Evolutionary conservation across 2,113 vertebrate genomes (phyloP).

Genomic region (Chaenocephalus aceratus): DNA sequence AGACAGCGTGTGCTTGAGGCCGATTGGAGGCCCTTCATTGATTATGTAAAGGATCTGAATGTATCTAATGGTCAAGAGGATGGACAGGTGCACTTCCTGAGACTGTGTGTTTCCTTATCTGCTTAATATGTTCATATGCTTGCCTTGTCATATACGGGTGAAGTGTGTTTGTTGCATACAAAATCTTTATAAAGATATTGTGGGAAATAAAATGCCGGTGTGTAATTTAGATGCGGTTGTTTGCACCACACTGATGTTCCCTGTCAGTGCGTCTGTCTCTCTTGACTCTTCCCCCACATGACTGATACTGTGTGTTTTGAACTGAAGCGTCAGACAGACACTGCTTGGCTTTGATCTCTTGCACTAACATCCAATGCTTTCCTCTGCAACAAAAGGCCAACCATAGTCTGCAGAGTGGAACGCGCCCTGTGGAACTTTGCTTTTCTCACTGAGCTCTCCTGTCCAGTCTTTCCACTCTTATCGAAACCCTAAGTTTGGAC

Average conservation of each 20-base stretch:
- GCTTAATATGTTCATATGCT: too few relatives aligned
- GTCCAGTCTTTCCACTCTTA: too few relatives aligned
- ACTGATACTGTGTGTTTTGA: not conserved
- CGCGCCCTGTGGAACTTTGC: not conserved
- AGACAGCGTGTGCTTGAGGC: too few relatives aligned
- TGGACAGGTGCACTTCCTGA: too few relatives aligned
- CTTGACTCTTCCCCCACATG: not conserved
- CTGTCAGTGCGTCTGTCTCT: not conserved
- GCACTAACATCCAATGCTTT: not conserved
- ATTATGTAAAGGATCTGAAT: too few relatives aligned
- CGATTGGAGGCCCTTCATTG: too few relatives aligned
- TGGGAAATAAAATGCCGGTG: too few relatives aligned
- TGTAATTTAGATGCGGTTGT: not conserved
- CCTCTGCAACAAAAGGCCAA: conserved; percentile 12
- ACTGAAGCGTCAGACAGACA: not conserved
- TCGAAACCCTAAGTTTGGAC: not conserved
- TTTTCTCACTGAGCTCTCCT: not conserved
- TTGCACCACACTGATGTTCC: not conserved
- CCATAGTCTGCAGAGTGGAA: not conserved
- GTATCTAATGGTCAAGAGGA: too few relatives aligned
- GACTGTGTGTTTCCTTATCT: too few relatives aligned
- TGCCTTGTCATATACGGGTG: too few relatives aligned
- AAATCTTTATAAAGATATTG: too few relatives aligned
- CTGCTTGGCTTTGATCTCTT: not conserved
- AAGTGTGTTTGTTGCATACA: too few relatives aligned